phyloP scores from a whole-genome alignment of 2,888 invertebrate species.

The Athripsodes cinereus region DNA sequence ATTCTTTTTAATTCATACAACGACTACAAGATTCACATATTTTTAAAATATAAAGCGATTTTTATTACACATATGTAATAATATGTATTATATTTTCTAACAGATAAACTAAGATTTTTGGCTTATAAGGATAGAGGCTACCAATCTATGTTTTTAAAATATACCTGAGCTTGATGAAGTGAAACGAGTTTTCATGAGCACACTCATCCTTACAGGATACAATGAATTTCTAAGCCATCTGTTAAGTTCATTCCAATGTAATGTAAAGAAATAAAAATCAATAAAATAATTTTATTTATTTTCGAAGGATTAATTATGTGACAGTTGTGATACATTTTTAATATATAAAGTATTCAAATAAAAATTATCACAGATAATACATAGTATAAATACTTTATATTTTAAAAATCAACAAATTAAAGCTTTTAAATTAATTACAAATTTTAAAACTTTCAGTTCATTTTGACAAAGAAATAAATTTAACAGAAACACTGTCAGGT shows the following conservation, averaged over 20 bases:
- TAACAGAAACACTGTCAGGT: too few relatives aligned
- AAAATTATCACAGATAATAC: neutral
- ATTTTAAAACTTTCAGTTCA: neutral
- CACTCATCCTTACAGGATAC: conserved; percentile 6
- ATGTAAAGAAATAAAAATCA: neutral
- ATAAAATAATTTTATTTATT: neutral
- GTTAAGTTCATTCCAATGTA: neutral
- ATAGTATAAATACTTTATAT: too few relatives aligned
- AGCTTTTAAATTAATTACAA: neutral
- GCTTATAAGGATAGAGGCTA: conserved; percentile 13
- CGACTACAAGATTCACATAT: too few relatives aligned
- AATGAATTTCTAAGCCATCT: neutral
- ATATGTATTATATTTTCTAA: conserved; percentile 7
- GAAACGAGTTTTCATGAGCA: conserved; percentile 9
- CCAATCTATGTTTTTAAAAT: conserved; percentile 14
- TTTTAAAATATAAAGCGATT: conserved; percentile 2
- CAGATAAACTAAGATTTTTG: conserved; percentile 15
- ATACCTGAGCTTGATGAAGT: conserved; percentile 19
- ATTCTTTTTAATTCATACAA: too few relatives aligned
- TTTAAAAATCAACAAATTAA: neutral
- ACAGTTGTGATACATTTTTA: neutral
- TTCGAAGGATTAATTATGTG: too few relatives aligned
- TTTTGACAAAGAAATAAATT: neutral
- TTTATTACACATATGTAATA: conserved; percentile 6
- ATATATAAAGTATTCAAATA: neutral